Evolutionary conservation across 1,140 invertebrate genomes (phyloP), one percentile per base, ranked within the genome.

Genomic region (Drosophila sulfurigaster): DNA sequence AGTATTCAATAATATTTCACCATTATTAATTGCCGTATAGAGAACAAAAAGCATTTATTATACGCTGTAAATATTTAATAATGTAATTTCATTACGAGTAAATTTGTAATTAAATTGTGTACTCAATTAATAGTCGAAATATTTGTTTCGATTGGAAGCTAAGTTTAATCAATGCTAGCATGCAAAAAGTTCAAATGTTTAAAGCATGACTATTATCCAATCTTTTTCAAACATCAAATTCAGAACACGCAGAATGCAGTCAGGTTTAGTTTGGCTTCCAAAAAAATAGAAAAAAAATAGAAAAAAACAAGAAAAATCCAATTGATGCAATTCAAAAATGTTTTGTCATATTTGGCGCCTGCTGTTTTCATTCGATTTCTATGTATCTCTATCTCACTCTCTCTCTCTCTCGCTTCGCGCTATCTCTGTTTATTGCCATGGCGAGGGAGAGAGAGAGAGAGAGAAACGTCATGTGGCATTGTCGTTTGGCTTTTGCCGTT

Each of bases 401-500:
- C n/a, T 56, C 43, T 25, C 4, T 6, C 5, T 25, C 30, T 15
- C 28, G 3, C 8, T n/a, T 15, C 7, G 5, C 10, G 20, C 57
- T 25, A 2, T 28, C n/a, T 8, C 38, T n/a, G 6, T 28, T 28
- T 45, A 43, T 15, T 10, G 32, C 11, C 43, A 16, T 3, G 11
- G 16, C 15, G 11, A 10, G 3, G 16, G 16, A 16, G 20, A 25
- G 20, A 25, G 20, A 20, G 16, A 20, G 20, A 25, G 20, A 25
- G 3, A 25, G 20, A 25, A 25, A 56, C 71, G 41, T 56, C 67
- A 76, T 58, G 58, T 38, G 79, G 66, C 67, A 76, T 66, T 71
- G 60, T 74, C 66, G 64, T 82, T 86, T 82, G 80, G 77, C 83
- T 88, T 87, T 87, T 88, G 67, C 72, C 83, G 56, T 86, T 87